Percentiles rank a stretch among this genome's conserved stretches.
phyloP scores from a whole-genome alignment of 23 tunicate species.

The Clavelina lepadiformis region DNA sequence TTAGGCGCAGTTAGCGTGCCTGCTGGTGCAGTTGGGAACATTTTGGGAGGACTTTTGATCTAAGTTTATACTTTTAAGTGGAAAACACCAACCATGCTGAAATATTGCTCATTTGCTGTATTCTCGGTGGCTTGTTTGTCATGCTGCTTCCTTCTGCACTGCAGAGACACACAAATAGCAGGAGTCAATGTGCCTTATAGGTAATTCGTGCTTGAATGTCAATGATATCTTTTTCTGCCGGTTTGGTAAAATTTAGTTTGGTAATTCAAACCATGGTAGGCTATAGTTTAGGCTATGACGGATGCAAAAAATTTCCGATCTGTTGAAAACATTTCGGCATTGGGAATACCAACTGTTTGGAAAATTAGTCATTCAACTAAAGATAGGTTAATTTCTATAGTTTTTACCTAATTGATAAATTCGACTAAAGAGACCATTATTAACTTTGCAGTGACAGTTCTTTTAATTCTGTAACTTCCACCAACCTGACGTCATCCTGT shows the following conservation, averaged over 20 bases:
- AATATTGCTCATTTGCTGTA: constrained; percentile 12
- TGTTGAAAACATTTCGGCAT: too few relatives aligned
- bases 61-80: constrained; percentile 23
- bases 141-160: constrained; percentile 23
- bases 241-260: too few relatives aligned
- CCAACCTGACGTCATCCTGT: background rate
- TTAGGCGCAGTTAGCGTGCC: constrained; percentile 50
- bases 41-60: constrained; percentile 30
- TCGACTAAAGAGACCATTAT: too few relatives aligned
- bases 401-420: too few relatives aligned
- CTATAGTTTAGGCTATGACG: too few relatives aligned
- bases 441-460: background rate
- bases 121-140: constrained; percentile 9
- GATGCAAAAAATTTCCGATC: too few relatives aligned
- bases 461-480: background rate
- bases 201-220: too few relatives aligned
- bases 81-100: constrained; percentile 31
- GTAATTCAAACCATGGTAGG: too few relatives aligned
- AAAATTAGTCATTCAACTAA: too few relatives aligned
- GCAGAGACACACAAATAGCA: constrained; percentile 15
- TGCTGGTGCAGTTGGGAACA: constrained; percentile 47
- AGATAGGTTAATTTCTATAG: too few relatives aligned
- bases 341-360: too few relatives aligned
- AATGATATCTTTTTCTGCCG: too few relatives aligned
- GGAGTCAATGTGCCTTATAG: constrained; percentile 29